Evolutionary conservation across 2,888 invertebrate species (phyloP).

Genomic region (Halictus quadricinctus): DNA sequence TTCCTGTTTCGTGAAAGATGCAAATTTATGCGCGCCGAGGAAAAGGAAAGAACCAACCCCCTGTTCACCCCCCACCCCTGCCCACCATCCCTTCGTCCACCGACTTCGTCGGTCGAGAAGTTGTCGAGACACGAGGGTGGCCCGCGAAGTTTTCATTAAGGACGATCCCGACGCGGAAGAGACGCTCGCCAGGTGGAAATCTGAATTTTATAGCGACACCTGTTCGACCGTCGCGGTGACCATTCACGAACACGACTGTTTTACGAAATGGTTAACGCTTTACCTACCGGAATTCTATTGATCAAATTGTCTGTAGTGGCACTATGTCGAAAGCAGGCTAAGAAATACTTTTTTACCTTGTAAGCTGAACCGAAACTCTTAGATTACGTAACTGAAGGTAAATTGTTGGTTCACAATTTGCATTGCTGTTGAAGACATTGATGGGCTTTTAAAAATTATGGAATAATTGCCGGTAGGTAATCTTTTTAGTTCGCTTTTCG

Average conservation of each 20-base stretch:
- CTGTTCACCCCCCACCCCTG: not conserved
- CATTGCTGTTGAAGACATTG: no score
- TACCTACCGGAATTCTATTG: no score
- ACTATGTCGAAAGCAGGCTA: no score
- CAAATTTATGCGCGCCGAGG: conserved; percentile 64
- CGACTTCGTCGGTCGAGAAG: not conserved
- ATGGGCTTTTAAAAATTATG: no score
- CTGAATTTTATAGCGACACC: conserved; percentile 42
- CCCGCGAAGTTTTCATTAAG: conserved; percentile 52
- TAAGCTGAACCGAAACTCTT: no score
- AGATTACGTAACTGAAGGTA: no score
- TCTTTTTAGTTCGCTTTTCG: no score
- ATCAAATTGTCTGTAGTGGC: no score
- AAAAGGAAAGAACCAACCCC: not conserved
- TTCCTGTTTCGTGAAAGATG: conserved; percentile 65
- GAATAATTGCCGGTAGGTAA: no score
- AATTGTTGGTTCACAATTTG: no score
- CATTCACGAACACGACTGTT: not conserved
- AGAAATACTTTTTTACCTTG: no score
- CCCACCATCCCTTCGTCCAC: not conserved
- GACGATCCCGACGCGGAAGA: not conserved
- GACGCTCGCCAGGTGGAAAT: conserved; percentile 51
- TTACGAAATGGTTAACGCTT: not conserved
- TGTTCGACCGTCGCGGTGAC: conserved; percentile 18
- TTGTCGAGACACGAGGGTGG: conserved; percentile 9